phyloP scores from a whole-genome alignment of 2,888 invertebrate species.

The Pyrocoelia pectoralis region DNA sequence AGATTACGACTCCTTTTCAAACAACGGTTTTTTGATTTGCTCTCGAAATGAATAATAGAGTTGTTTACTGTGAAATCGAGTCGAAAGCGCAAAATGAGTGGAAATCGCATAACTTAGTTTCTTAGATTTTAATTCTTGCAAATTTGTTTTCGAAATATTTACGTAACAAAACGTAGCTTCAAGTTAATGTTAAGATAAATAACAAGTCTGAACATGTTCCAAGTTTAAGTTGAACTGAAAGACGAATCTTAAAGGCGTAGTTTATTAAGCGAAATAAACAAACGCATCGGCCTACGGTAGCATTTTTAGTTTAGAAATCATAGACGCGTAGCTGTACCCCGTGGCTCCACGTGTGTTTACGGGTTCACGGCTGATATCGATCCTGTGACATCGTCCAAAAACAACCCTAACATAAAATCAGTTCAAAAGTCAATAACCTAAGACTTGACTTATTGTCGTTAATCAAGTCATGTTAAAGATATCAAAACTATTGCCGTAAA shows the following conservation, averaged over 20 bases:
- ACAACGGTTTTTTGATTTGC: slow-evolving; percentile 51
- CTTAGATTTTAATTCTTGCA: slow-evolving; percentile 13
- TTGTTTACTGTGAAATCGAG: slow-evolving; percentile 18
- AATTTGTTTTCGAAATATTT: slow-evolving; percentile 6
- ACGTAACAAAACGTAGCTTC: slow-evolving; percentile 15
- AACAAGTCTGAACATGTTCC: slow-evolving; percentile 44
- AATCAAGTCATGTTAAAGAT: slow-evolving; percentile 30
- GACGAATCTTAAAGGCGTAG: slow-evolving; percentile 33
- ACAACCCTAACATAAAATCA: slow-evolving; percentile 40
- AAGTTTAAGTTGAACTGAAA: slow-evolving; percentile 42
- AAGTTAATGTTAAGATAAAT: slow-evolving; percentile 24
- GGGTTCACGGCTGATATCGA: slow-evolving; percentile 36
- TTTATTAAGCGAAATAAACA: slow-evolving; percentile 33
- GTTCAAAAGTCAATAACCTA: slow-evolving; percentile 46
- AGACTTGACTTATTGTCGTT: slow-evolving; percentile 31
- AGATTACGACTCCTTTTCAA: slow-evolving; percentile 41
- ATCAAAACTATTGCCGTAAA: slow-evolving; percentile 26
- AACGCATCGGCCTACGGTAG: slow-evolving; percentile 43
- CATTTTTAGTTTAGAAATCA: slow-evolving; percentile 37
- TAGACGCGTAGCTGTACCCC: slow-evolving; percentile 32
- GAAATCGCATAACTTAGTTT: slow-evolving; percentile 16
- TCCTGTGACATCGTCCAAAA: slow-evolving; percentile 39
- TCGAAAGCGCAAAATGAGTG: slow-evolving; percentile 19
- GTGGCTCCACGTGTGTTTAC: slow-evolving; percentile 32
- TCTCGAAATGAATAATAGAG: slow-evolving; percentile 32